Conservation (phyloP, 2,888 invertebrate species). For the Halictus ligatus region DNA sequence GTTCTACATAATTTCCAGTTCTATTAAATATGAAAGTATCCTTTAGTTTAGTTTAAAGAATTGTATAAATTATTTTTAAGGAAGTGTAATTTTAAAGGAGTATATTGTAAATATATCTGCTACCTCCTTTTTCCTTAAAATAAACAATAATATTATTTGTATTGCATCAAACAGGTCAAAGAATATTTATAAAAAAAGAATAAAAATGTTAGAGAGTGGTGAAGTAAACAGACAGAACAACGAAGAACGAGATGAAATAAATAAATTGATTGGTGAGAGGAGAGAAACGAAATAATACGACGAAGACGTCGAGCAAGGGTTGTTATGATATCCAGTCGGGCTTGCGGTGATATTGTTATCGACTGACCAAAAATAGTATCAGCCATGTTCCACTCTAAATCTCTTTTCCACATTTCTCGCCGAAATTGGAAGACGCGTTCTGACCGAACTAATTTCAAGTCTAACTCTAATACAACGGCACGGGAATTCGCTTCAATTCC, state of each 20-base stretch:
- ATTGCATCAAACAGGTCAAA: not conserved
- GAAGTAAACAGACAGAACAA: not conserved
- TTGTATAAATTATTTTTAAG: not conserved
- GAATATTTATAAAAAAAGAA: not conserved
- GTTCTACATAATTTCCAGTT: not conserved
- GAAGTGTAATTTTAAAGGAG: no score
- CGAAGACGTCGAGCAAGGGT: not conserved
- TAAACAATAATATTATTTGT: no score
- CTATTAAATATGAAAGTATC: not conserved
- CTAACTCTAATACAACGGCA: not conserved
- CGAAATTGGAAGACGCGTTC: not conserved
- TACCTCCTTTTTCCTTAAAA: no score
- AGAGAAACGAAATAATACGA: not conserved
- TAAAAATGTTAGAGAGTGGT: not conserved
- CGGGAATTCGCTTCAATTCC: slow-evolving; percentile 73
- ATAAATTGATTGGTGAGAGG: not conserved
- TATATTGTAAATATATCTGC: not conserved
- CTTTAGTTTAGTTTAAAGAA: not conserved
- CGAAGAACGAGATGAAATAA: not conserved
- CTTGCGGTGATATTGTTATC: not conserved
- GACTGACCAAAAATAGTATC: not conserved
- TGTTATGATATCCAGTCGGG: not conserved
- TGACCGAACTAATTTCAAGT: not conserved
- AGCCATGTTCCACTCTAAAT: not conserved
- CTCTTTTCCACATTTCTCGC: not conserved